A percentile compares a stretch with the other conserved stretches of the same genome.
Evolutionary conservation across 2,888 invertebrate genomes (phyloP).

Genomic region (Suillia variegata): DNA sequence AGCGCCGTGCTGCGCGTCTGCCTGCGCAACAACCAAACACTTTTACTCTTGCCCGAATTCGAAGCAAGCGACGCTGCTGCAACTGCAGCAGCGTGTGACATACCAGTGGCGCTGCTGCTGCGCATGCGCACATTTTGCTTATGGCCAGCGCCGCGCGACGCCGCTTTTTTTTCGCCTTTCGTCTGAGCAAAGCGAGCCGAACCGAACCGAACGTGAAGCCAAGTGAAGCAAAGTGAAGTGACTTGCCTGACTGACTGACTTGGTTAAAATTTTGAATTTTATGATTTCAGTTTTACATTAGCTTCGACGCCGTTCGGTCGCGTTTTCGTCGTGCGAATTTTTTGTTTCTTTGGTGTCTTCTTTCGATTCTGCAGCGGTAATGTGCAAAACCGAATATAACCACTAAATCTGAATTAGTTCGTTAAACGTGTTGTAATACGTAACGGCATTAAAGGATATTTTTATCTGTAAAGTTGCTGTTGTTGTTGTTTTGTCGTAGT

Average conservation of each 20-base stretch:
- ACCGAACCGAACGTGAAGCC: neutral
- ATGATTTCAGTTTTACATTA: constrained; percentile 51
- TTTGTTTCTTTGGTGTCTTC: constrained; percentile 1
- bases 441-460: constrained; percentile 13
- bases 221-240: no score
- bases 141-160: constrained; percentile 1
- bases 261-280: constrained; percentile 38
- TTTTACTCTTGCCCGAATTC: no score
- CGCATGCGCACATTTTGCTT: neutral
- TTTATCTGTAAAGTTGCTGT: constrained; percentile 20
- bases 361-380: neutral
- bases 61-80: neutral
- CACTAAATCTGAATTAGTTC: neutral
- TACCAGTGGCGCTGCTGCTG: neutral
- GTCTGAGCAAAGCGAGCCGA: neutral
- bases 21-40: neutral
- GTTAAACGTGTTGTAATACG: constrained; percentile 8
- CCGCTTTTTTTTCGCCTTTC: constrained; percentile 9
- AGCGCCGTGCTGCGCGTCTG: neutral
- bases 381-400: no score
- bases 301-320: constrained; percentile 51
- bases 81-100: neutral
- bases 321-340: constrained; percentile 30
- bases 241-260: constrained; percentile 31
- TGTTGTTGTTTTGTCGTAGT: constrained; percentile 8